These are phyloP conservation scores for Actinemys pallida DNA, from an alignment of 2,113 vertebrate species.

Conservation along the genomic window DNA sequence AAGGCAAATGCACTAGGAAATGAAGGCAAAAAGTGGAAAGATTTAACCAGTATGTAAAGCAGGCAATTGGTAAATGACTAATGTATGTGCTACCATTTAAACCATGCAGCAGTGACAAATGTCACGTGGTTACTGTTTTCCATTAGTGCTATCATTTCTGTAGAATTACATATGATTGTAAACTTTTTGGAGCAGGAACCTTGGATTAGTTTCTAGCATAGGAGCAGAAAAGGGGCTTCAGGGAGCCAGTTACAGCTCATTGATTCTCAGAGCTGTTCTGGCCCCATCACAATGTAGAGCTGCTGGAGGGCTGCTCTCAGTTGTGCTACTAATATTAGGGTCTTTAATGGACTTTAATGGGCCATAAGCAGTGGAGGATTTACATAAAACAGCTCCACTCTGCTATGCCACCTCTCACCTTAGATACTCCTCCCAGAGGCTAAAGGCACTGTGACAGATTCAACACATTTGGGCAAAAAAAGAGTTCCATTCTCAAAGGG, in stretches of 20 bases:
- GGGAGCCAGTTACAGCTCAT: background rate
- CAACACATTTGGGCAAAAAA: background rate
- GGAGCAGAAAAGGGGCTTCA: background rate
- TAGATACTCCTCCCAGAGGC: background rate
- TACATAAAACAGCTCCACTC: background rate
- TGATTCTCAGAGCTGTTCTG: background rate
- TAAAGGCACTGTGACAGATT: background rate
- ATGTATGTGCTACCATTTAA: background rate
- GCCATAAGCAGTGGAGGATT: background rate
- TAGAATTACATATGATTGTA: background rate
- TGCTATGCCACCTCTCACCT: background rate
- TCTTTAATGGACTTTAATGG: background rate
- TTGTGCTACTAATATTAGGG: background rate
- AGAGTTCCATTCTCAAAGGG: background rate
- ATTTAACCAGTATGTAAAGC: background rate
- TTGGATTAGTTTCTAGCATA: background rate
- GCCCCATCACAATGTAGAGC: background rate
- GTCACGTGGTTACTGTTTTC: background rate
- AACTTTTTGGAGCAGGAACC: background rate
- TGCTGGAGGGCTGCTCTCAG: background rate
- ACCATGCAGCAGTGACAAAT: background rate
- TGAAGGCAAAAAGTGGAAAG: background rate
- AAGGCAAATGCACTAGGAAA: background rate
- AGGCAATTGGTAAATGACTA: background rate
- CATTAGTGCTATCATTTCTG: background rate